phyloP scores from a whole-genome alignment of 2,797 vertebrate genomes.

The Sebastes jordani region DNA sequence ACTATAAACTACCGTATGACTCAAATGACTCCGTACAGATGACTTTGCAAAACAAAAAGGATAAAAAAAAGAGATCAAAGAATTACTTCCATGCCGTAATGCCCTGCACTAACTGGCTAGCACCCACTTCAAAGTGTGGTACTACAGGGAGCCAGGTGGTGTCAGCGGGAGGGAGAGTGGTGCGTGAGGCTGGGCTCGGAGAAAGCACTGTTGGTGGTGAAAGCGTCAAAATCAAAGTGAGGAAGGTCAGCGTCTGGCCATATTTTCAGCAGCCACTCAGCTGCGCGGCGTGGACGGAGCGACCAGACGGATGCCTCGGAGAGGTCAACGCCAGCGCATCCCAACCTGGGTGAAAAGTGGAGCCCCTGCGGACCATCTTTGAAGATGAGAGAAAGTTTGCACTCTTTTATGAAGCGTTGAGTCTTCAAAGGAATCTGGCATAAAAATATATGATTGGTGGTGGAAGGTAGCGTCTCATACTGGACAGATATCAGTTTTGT shows the following conservation, averaged over 20 bases:
- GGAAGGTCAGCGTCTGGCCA: slow-evolving; percentile 41
- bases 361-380: slow-evolving; percentile 15
- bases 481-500: too few relatives aligned
- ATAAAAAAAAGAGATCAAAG: slow-evolving; percentile 31
- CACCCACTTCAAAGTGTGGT: slow-evolving; percentile 49
- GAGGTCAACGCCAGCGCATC: slow-evolving; percentile 11
- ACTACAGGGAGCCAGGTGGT: background rate
- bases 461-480: too few relatives aligned
- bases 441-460: background rate
- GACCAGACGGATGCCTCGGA: background rate
- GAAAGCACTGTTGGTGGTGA: slow-evolving; percentile 41
- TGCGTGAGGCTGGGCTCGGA: background rate
- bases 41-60: slow-evolving; percentile 7
- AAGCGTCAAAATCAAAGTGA: slow-evolving; percentile 47
- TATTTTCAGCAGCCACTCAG: slow-evolving; percentile 22
- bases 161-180: slow-evolving; percentile 2
- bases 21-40: background rate
- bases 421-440: slow-evolving; percentile 23
- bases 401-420: background rate
- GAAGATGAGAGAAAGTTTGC: slow-evolving; percentile 41
- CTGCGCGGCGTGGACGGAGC: background rate
- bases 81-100: slow-evolving; percentile 21
- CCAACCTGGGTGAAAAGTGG: background rate
- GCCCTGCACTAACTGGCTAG: slow-evolving; percentile 9
- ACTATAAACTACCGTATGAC: background rate